Base-by-base conservation (phyloP, 2,113 vertebrate genomes). In the Ahaetulla prasina region DNA sequence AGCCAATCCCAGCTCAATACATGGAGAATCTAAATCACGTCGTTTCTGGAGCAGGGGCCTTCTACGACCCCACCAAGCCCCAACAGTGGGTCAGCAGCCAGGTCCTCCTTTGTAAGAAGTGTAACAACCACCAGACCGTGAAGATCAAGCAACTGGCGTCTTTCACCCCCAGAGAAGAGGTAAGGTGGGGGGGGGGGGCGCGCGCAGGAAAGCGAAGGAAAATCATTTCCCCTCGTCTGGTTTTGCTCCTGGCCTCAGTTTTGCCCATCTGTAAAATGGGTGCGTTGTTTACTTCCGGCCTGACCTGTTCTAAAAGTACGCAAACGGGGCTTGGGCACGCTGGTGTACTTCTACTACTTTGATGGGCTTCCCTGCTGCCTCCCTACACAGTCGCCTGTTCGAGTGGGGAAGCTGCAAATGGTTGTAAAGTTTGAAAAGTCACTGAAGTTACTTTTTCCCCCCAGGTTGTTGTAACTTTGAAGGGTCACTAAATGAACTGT, bases 51-150 rank as follows among this genome's bases (percentile, higher is more conserved):
- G 94, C 95, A 0, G 94, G 97, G 0, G 96, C 97, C 3, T 95
- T 97, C 85, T 96, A 95, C 0, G 97, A 98, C 45, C 94, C 97
- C 0, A 23, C 96, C 0, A 98, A 98, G 94, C 98, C 98, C 0
- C 98, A 98, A 60, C 99, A 99, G 95, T 99, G 98, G 98, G 99
- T 99, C 88, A 99, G 98, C 97, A 99, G 98, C 96, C 98, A 99
- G 93, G 98, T 99, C 96, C 97, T 99, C 89, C 97, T 99, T 0
- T 99, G 99, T 94, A 98, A 98, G 94, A 98, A 98, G 80, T 99
- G 99, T 97, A 99, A 98, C 95, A 98, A 98, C 95, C 98, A 99
- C 96, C 99, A 99, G 95, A 97, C 98, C 57, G 95, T 97, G 47
- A 99, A 99, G 97, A 98, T 99, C 96, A 99, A 98, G 94, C 98